Base-by-base conservation (phyloP, 2,797 vertebrate species). In the Nothura maculosa region DNA sequence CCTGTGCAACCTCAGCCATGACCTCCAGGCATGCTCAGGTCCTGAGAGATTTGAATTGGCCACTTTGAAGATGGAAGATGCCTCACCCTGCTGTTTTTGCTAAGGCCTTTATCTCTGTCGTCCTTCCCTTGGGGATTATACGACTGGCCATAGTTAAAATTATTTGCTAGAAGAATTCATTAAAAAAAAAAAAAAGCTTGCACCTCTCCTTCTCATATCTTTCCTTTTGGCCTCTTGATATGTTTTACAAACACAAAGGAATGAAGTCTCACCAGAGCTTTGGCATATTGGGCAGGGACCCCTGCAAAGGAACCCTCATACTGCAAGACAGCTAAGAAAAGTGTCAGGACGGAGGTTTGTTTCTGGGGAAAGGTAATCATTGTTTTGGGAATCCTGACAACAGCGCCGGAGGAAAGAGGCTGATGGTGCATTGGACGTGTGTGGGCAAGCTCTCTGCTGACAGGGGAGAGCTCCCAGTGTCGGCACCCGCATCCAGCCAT, bases 351-450 rank as follows among this genome's bases (percentile, higher is more conserved):
- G 0, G 48, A 82, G 50, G 81, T 69, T 87, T 92, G 72, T 94
- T 89, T 85, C 84, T 95, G 89, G 81, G 92, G 79, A 92, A 85
- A 83, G 60, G 79, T 18, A 94, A 83, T 92, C 62, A 30, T 7
- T 93, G 94, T 85, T 95, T 95, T 81, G 86, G 92, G 93, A 95
- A 93, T 93, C 52, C 38, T 95, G 83, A 89, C 77, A 81, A 69
- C 32, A 36, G 62, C 0, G 80, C 93, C 38, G 30, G 89, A 92
- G 90, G 92, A 83, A 79, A 64, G 85, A 96, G 84, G 76, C 80
- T 87, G 82, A 54, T 34, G 75, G 78, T 47, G 76, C 84, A 64
- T 0, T 0, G 17, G 86, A 77, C 94, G 0, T 95, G 97, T 96
- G 78, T 40, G 81, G 92, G 69, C 96, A 96, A 86, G 94, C 77